Evolutionary conservation across 92 coral and sea anemone genomes (phyloP).

Genomic region (Nematostella vectensis): DNA sequence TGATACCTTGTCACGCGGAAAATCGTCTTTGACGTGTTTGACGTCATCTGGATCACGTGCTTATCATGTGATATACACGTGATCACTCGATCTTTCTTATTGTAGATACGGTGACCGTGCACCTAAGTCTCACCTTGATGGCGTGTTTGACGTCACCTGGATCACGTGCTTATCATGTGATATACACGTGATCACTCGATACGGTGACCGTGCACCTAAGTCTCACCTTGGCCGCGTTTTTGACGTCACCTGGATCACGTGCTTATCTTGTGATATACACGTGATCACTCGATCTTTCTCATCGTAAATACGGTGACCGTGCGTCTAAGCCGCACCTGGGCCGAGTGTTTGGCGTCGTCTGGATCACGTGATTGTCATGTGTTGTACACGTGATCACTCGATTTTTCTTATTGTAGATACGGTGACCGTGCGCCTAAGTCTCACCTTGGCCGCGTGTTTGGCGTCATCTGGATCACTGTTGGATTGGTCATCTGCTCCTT

Average conservation of each 20-base stretch:
- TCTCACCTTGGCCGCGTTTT: conserved; percentile 31
- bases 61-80: no score
- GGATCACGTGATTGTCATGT: conserved; percentile 33
- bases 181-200: no score
- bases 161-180: conserved; percentile 26
- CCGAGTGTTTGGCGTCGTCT: conserved; percentile 37
- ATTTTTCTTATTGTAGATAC: conserved; percentile 19
- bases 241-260: conserved; percentile 38
- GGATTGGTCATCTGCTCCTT: conserved; percentile 29
- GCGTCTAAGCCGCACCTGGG: conserved; percentile 24
- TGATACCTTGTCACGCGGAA: no score
- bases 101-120: no score
- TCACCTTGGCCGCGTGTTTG: conserved; percentile 30
- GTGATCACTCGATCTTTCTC: no score
- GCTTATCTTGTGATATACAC: no score
- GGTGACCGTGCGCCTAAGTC: conserved; percentile 45
- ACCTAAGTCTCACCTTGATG: no score
- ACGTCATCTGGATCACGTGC: no score
- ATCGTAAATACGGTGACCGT: conserved; percentile 32
- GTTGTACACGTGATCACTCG: no score
- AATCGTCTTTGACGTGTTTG: no score
- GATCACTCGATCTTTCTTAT: conserved; percentile 13
- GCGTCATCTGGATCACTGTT: conserved; percentile 29
- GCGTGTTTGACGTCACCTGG: no score
- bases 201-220: conserved; percentile 41